Conservation (phyloP, 2,888 invertebrate species). For the Galeruca laticollis region DNA sequence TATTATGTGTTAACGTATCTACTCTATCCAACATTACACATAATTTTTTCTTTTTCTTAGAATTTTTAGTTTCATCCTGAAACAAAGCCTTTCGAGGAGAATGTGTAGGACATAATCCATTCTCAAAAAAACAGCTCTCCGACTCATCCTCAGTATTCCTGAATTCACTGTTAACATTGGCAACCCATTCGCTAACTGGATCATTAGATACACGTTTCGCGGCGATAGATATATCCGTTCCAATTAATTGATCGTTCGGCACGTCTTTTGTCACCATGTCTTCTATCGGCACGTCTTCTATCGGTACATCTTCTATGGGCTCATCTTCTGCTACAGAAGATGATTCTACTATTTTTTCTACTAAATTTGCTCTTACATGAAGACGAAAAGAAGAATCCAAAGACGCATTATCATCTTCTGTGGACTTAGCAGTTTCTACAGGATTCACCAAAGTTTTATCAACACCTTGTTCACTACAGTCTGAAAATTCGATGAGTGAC, state of each 20-base stretch:
- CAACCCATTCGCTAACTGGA: constrained; percentile 1
- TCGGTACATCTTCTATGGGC: no score
- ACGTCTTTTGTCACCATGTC: no score
- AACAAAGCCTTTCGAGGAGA: not conserved
- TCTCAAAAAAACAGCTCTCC: no score
- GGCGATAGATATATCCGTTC: not conserved
- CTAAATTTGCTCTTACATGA: not conserved
- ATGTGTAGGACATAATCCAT: no score
- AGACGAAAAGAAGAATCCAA: not conserved
- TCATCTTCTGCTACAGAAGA: not conserved
- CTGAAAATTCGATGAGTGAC: not conserved
- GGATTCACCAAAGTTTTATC: not conserved
- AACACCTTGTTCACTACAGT: not conserved
- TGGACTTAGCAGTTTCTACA: not conserved
- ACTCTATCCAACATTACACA: not conserved
- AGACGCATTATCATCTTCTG: not conserved
- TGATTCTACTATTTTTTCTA: not conserved
- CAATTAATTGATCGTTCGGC: not conserved
- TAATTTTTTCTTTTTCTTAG: not conserved
- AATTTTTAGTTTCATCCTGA: not conserved
- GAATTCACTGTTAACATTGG: not conserved
- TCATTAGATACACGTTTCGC: not conserved
- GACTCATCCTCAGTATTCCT: not conserved
- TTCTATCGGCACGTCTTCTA: no score
- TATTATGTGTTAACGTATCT: not conserved